A percentile compares a stretch with the other conserved stretches of the same genome.
Evolutionary conservation across 2,797 vertebrate species (phyloP).

Genomic region (Eremophila alpestris): DNA sequence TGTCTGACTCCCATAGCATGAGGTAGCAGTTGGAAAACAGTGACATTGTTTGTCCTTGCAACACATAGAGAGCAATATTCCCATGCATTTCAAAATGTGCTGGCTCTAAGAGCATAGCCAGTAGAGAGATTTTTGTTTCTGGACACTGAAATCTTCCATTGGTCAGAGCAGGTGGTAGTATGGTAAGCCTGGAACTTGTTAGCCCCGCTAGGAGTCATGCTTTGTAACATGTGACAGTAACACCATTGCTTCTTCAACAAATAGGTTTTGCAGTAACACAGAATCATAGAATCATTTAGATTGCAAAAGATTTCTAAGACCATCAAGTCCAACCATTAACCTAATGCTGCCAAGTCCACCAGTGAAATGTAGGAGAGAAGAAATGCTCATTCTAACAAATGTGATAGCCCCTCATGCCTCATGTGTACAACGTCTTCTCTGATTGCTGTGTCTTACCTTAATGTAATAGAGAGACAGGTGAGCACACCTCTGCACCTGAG

Average conservation of each 20-base stretch:
- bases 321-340: not conserved
- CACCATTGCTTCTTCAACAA: not conserved
- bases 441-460: not conserved
- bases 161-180: not conserved
- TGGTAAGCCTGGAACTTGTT: not conserved
- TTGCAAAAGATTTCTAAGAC: not conserved
- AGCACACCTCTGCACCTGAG: not conserved
- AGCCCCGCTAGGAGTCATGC: not conserved
- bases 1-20: not conserved
- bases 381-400: not conserved
- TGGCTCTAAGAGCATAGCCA: not conserved
- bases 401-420: not conserved
- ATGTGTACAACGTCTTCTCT: not conserved
- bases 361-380: not conserved
- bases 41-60: not conserved
- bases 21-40: not conserved
- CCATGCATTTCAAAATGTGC: not conserved
- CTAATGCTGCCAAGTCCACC: not conserved
- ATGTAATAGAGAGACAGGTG: not conserved
- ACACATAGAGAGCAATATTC: not conserved
- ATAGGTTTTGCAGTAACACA: not conserved
- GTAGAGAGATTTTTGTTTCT: not conserved
- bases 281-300: not conserved
- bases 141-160: not conserved
- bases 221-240: not conserved